Percentiles rank a stretch among this genome's conserved stretches.
These are phyloP conservation scores for Rousettus madagascariensis DNA, from an alignment of 2,797 vertebrate species.

Conservation along the genomic window DNA sequence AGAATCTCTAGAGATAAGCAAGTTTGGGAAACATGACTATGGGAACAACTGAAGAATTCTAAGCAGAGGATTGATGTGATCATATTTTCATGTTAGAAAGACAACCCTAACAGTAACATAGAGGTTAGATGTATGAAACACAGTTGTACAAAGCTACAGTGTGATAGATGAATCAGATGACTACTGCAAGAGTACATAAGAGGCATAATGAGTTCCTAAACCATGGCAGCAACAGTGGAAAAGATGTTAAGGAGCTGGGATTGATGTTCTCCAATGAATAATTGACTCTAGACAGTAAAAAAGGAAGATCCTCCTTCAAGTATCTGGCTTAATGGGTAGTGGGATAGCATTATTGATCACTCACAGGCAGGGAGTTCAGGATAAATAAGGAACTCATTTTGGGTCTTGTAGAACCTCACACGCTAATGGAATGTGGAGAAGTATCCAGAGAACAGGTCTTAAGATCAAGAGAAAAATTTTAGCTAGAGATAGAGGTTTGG, in stretches of 20 bases:
- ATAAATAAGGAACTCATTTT: neutral
- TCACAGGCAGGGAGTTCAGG: neutral
- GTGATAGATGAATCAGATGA: neutral
- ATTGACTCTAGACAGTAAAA: neutral
- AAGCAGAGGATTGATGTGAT: neutral
- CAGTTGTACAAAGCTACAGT: neutral
- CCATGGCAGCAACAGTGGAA: neutral
- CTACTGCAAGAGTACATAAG: neutral
- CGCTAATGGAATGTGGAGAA: neutral
- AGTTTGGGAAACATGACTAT: slow-evolving; percentile 15
- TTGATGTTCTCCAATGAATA: neutral
- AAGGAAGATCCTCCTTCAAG: neutral
- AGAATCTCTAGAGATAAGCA: neutral
- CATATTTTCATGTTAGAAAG: slow-evolving; percentile 31
- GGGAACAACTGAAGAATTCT: neutral
- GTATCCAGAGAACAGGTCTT: neutral
- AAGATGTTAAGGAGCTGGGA: neutral
- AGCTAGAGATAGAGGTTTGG: neutral
- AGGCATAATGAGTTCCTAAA: neutral
- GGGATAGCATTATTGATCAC: neutral
- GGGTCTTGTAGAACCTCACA: neutral
- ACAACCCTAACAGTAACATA: neutral
- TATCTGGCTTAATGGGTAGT: neutral
- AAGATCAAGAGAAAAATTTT: neutral
- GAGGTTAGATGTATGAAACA: neutral